Percentiles rank a stretch among this genome's conserved stretches.
Conservation (phyloP, 2,113 vertebrate species). For the Equus quagga region DNA sequence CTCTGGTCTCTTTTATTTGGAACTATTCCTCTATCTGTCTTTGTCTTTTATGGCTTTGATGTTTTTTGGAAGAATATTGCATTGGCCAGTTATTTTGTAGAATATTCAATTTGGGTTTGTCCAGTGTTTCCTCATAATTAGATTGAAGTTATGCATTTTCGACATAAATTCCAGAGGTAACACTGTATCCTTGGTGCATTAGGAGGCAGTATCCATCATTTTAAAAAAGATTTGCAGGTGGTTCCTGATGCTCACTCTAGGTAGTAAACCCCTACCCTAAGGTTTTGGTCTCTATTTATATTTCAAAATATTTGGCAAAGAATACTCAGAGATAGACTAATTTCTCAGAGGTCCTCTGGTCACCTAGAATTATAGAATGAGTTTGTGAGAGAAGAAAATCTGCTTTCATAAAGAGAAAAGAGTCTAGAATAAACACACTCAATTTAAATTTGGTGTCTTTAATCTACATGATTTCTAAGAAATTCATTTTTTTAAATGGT, state of each 20-base stretch:
- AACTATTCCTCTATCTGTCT: neutral
- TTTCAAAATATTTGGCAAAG: slow-evolving; percentile 20
- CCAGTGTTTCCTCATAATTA: neutral
- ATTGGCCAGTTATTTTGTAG: neutral
- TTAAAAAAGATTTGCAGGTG: neutral
- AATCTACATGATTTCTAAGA: neutral
- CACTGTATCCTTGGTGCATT: neutral
- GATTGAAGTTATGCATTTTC: neutral
- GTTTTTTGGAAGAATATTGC: neutral
- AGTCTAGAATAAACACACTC: neutral
- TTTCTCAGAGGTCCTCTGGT: neutral
- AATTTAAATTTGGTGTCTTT: neutral
- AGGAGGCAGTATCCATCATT: neutral
- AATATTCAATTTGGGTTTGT: neutral
- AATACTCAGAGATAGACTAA: neutral
- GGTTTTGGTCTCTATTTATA: neutral
- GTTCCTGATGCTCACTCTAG: neutral
- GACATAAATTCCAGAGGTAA: neutral
- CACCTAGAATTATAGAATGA: neutral
- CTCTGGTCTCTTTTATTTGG: slow-evolving; percentile 6
- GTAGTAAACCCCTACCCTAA: neutral
- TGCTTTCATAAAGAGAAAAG: neutral
- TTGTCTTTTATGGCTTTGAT: neutral
- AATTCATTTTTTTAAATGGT: neutral
- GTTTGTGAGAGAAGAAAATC: slow-evolving; percentile 37